A percentile compares a stretch with the other conserved stretches of the same genome.
Conservation (phyloP, 2,888 invertebrate species). For the Hyposoter dolosus region DNA sequence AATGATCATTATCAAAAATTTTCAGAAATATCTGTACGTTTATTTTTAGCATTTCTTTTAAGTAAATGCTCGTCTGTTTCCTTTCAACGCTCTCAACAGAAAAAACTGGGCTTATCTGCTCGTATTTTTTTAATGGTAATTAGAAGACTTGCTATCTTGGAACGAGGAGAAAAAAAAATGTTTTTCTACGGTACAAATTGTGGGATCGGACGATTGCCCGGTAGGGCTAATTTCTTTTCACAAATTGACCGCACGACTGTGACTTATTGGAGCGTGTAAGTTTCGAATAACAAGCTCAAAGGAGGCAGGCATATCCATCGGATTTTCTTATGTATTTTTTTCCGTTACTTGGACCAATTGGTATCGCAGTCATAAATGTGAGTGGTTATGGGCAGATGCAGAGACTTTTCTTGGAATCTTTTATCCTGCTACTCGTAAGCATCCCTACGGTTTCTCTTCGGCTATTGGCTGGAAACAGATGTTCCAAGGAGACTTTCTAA, state of each 20-base stretch:
- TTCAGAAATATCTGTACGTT: background rate
- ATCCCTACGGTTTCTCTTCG: constrained; percentile 30
- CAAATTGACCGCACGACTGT: constrained; percentile 49
- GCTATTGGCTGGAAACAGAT: constrained; percentile 74
- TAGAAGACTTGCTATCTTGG: background rate
- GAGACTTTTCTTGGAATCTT: constrained; percentile 75
- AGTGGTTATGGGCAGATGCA: constrained; percentile 76
- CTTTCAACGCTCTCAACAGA: background rate
- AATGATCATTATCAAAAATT: background rate
- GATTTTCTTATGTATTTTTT: constrained; percentile 47
- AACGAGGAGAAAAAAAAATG: constrained; percentile 1
- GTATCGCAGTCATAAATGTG: constrained; percentile 62
- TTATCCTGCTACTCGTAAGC: constrained; percentile 40
- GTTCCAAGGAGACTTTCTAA: constrained; percentile 75
- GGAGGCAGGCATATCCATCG: constrained; percentile 51
- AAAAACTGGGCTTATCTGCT: background rate
- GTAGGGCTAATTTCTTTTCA: constrained; percentile 4
- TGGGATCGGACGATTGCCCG: background rate
- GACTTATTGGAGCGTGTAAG: constrained; percentile 36
- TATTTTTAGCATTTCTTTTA: background rate
- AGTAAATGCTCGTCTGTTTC: background rate
- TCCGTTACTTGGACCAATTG: constrained; percentile 31
- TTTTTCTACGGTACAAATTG: constrained; percentile 23
- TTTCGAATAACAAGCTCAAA: constrained; percentile 33
- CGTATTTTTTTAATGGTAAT: constrained; percentile 1